phyloP scores from a whole-genome alignment of 2,888 invertebrate species.

The Pristionchus entomophagus region DNA sequence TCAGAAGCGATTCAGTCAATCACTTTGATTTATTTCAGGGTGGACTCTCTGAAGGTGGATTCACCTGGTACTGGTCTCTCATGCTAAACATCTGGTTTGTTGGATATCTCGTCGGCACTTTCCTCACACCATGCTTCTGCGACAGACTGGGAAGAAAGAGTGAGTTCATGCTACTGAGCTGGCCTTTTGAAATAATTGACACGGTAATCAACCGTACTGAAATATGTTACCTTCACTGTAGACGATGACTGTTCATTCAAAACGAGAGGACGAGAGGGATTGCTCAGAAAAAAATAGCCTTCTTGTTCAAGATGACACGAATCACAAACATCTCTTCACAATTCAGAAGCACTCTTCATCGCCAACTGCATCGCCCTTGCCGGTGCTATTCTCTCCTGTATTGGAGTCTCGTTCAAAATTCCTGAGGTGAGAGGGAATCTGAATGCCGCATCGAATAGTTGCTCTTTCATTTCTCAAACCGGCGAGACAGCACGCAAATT shows the following conservation, averaged over 20 bases:
- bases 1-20: too few relatives aligned
- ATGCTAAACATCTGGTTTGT: constrained; percentile 68
- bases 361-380: constrained; percentile 55
- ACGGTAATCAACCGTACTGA: too few relatives aligned
- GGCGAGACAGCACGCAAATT: too few relatives aligned
- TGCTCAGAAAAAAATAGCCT: too few relatives aligned
- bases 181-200: not conserved
- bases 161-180: constrained; percentile 1
- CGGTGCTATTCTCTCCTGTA: constrained; percentile 55
- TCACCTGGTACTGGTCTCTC: constrained; percentile 62
- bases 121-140: constrained; percentile 57
- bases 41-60: constrained; percentile 53
- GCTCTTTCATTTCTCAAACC: too few relatives aligned
- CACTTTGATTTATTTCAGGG: constrained; percentile 30
- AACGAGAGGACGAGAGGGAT: too few relatives aligned
- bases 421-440: constrained; percentile 41
- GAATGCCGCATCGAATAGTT: too few relatives aligned
- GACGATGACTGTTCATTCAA: not conserved
- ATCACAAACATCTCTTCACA: not conserved
- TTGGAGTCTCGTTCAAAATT: constrained; percentile 30
- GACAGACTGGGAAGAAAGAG: constrained; percentile 56
- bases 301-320: too few relatives aligned
- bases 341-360: constrained; percentile 55
- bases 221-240: too few relatives aligned
- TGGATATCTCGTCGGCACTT: constrained; percentile 61